phyloP scores from a whole-genome alignment of 2,888 invertebrate genomes.

The Phrixothrix hirtus region DNA sequence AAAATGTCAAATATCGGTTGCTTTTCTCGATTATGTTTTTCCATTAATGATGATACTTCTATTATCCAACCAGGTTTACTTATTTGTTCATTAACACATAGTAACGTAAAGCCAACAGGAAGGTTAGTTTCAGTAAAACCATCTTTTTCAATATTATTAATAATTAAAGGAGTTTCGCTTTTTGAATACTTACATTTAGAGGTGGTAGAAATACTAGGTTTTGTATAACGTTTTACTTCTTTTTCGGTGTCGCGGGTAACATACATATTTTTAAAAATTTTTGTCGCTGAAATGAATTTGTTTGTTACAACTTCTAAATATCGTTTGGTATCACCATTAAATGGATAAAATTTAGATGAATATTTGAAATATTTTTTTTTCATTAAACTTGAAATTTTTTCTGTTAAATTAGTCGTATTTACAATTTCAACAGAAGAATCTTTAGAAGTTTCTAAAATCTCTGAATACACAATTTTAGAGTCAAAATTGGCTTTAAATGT shows the following conservation, averaged over 20 bases:
- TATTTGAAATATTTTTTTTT: conserved; percentile 8
- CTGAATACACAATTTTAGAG: conserved; percentile 5
- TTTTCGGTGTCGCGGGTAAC: conserved; percentile 25
- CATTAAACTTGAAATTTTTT: conserved; percentile 9
- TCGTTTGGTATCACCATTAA: conserved; percentile 9
- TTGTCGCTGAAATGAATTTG: conserved; percentile 5
- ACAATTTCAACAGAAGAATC: not conserved
- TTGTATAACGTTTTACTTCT: conserved; percentile 19
- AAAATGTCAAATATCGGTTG: conserved; percentile 16
- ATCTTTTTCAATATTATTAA: conserved; percentile 13
- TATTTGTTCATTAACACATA: conserved; percentile 14
- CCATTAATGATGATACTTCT: conserved; percentile 11
- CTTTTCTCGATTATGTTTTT: conserved; percentile 14
- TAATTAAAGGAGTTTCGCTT: not conserved
- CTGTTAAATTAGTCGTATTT: conserved; percentile 1
- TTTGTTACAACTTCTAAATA: conserved; percentile 13
- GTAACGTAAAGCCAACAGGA: conserved; percentile 17
- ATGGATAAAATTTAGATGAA: conserved; percentile 23
- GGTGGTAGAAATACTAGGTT: not conserved
- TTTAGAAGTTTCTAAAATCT: not conserved
- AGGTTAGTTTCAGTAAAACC: conserved; percentile 15
- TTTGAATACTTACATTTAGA: conserved; percentile 10
- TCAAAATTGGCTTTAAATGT: conserved; percentile 20
- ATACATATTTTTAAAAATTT: conserved; percentile 12
- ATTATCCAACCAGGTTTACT: conserved; percentile 17